phyloP scores from a whole-genome alignment of 37 sponge, comb jelly and placozoan species.

The Eunapius fragilis region DNA sequence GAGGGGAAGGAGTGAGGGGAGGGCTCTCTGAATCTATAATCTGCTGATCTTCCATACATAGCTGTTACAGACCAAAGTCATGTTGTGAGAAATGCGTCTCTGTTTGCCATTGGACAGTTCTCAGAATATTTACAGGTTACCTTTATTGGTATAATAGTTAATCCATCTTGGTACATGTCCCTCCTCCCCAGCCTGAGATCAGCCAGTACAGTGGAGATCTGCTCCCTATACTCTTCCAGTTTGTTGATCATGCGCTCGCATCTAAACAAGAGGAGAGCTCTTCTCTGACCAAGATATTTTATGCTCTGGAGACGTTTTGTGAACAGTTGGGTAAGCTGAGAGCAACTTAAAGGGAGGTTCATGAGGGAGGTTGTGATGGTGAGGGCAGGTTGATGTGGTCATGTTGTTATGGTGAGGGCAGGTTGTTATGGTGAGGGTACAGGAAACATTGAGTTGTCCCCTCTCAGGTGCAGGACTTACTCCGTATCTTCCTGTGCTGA shows the following conservation, averaged over 20 bases:
- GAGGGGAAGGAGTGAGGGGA: too few relatives aligned
- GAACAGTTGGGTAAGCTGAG: constrained; percentile 87
- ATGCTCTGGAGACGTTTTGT: constrained; percentile 94
- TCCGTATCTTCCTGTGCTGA: constrained; percentile 69
- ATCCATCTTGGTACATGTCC: neutral
- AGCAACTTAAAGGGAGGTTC: too few relatives aligned
- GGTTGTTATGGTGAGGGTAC: too few relatives aligned
- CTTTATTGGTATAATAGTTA: neutral
- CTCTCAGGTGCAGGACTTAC: constrained; percentile 43
- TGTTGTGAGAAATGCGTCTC: constrained; percentile 90
- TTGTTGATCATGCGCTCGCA: constrained; percentile 31
- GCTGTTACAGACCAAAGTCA: constrained; percentile 65
- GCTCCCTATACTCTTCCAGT: constrained; percentile 78
- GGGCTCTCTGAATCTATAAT: neutral
- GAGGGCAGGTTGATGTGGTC: too few relatives aligned
- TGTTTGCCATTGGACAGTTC: constrained; percentile 97
- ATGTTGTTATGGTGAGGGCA: neutral
- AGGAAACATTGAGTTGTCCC: neutral
- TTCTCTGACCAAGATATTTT: constrained; percentile 84
- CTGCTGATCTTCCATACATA: neutral
- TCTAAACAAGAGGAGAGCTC: constrained; percentile 18
- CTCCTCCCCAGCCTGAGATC: constrained; percentile 75
- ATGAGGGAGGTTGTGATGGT: too few relatives aligned
- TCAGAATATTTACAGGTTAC: constrained; percentile 90
- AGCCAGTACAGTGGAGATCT: constrained; percentile 60